A percentile compares a stretch with the other conserved stretches of the same genome.
Conservation (phyloP, 2,113 vertebrate genomes). For the Cyphomyrus plagiostoma region DNA sequence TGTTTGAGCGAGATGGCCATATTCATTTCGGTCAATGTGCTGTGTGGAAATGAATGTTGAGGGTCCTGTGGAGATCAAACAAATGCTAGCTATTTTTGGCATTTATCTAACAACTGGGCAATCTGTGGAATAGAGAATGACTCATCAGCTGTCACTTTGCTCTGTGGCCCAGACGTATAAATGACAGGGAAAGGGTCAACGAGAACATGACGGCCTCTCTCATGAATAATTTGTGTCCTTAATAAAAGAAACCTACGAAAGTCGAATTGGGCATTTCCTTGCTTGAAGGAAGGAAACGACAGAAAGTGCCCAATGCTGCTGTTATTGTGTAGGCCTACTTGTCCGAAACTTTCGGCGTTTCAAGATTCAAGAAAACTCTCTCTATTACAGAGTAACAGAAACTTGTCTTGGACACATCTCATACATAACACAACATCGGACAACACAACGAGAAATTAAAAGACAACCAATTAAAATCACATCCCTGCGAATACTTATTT, state of each 20-base stretch:
- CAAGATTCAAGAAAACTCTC: background rate
- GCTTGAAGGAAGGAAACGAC: background rate
- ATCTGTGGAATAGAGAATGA: background rate
- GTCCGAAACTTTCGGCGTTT: background rate
- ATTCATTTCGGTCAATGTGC: background rate
- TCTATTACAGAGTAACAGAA: background rate
- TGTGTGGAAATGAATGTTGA: background rate
- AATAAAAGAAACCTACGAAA: background rate
- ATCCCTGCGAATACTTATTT: background rate
- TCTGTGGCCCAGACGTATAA: background rate
- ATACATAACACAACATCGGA: background rate
- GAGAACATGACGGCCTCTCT: background rate
- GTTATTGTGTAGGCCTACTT: background rate
- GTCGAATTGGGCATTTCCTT: background rate
- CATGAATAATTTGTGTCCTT: constrained; percentile 10
- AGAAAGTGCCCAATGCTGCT: background rate
- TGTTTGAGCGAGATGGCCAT: background rate
- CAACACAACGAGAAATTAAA: background rate
- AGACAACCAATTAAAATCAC: background rate
- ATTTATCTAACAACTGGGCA: background rate
- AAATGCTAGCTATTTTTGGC: constrained; percentile 8
- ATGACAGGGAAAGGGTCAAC: constrained; percentile 7
- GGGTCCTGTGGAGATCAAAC: constrained; percentile 3
- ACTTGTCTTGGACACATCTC: background rate
- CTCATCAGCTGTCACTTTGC: constrained; percentile 2